A percentile compares a stretch with the other conserved stretches of the same genome.
Conservation (phyloP, 2,888 invertebrate species). For the Eupithecia pulchellata region DNA sequence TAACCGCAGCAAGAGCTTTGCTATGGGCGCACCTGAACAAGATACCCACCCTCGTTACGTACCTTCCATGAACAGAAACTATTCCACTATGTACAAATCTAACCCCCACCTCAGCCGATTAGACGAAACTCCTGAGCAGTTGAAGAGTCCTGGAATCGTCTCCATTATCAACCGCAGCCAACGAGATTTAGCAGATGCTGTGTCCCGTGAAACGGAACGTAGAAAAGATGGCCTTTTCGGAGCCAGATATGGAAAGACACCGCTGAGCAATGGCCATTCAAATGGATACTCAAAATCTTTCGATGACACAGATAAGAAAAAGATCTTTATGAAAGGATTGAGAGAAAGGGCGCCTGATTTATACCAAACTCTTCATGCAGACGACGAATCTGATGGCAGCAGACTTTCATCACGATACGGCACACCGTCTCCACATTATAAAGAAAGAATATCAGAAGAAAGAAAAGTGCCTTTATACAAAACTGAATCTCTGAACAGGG, state of each 20-base stretch:
- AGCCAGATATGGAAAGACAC: conserved; percentile 85
- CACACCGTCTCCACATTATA: conserved; percentile 79
- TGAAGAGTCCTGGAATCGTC: conserved; percentile 94
- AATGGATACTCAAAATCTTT: conserved; percentile 77
- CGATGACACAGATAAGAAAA: conserved; percentile 86
- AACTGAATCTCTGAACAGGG: conserved; percentile 79
- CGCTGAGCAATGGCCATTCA: conserved; percentile 78
- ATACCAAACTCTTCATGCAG: conserved; percentile 89
- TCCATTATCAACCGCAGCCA: conserved; percentile 94
- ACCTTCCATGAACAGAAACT: conserved; percentile 78
- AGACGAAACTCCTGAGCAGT: conserved; percentile 88
- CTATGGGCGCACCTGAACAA: conserved; percentile 88
- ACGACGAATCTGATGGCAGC: conserved; percentile 84
- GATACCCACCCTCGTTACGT: conserved; percentile 80
- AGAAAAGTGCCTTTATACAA: conserved; percentile 76
- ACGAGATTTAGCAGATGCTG: conserved; percentile 89
- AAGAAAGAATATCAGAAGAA: conserved; percentile 79
- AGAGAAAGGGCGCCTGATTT: conserved; percentile 90
- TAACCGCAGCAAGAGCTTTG: conserved; percentile 93
- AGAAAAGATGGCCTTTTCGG: conserved; percentile 83
- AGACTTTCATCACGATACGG: conserved; percentile 77
- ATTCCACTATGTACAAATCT: conserved; percentile 89
- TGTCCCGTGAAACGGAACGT: conserved; percentile 81
- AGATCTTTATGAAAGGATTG: conserved; percentile 88
- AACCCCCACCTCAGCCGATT: conserved; percentile 91